Conservation (phyloP, 1,140 invertebrate genomes). For the Antheraea pernyi region DNA sequence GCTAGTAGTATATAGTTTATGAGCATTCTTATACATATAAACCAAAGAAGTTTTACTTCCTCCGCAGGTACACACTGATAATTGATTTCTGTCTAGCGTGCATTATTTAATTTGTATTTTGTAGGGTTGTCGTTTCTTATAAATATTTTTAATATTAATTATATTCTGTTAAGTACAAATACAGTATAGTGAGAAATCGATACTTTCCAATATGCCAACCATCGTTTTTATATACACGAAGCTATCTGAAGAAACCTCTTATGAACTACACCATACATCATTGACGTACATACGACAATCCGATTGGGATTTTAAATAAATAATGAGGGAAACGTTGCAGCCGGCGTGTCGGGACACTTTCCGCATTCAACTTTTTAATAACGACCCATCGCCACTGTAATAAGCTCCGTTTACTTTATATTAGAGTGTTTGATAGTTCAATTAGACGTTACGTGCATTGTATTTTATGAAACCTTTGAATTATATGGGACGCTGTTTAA, state of each 20-base stretch:
- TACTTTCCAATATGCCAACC: too few relatives aligned
- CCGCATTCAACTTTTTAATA: slow-evolving; percentile 51
- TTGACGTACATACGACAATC: slow-evolving; percentile 55
- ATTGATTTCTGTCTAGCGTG: too few relatives aligned
- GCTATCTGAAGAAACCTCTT: background rate
- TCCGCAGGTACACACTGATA: too few relatives aligned
- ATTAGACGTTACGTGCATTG: slow-evolving; percentile 10
- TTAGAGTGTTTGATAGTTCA: slow-evolving; percentile 10
- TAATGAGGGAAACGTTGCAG: slow-evolving; percentile 59
- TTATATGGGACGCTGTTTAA: background rate
- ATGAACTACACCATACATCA: slow-evolving; percentile 27
- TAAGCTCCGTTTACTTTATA: slow-evolving; percentile 10
- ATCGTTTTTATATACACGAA: too few relatives aligned
- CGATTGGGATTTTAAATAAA: slow-evolving; percentile 67
- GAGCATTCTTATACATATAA: too few relatives aligned
- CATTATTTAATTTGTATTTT: too few relatives aligned
- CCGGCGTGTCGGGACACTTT: slow-evolving; percentile 36
- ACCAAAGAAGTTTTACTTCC: too few relatives aligned
- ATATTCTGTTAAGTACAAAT: too few relatives aligned
- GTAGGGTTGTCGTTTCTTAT: too few relatives aligned
- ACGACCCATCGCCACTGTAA: slow-evolving; percentile 14
- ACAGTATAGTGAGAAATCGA: too few relatives aligned
- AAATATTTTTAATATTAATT: too few relatives aligned
- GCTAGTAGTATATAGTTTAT: too few relatives aligned
- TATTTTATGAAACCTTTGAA: background rate